Percentiles rank a stretch among this genome's conserved stretches.
phyloP scores from a whole-genome alignment of 2,888 invertebrate species.

The Liposcelis brunnea region DNA sequence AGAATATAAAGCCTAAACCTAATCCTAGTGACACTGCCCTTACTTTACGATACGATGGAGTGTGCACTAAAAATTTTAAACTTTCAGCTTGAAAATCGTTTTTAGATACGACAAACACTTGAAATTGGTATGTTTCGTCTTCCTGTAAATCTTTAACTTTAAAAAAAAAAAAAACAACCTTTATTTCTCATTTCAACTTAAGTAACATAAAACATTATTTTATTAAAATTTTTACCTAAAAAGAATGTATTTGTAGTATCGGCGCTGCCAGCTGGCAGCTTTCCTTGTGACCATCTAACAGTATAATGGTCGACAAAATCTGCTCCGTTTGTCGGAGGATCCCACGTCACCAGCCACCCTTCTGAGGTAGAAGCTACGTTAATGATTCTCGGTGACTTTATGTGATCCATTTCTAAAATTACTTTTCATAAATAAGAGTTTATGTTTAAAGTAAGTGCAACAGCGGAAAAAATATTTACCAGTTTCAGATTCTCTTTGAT shows the following conservation, averaged over 20 bases:
- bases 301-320: constrained; percentile 41
- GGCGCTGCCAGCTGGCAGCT: constrained; percentile 39
- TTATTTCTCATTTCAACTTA: neutral
- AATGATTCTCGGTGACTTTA: constrained; percentile 48
- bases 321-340: constrained; percentile 39
- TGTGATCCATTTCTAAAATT: constrained; percentile 23
- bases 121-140: constrained; percentile 54
- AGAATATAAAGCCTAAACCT: constrained; percentile 47
- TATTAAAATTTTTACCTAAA: constrained; percentile 26
- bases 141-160: constrained; percentile 52
- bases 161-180: constrained; percentile 17
- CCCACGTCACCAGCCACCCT: constrained; percentile 63
- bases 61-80: constrained; percentile 41
- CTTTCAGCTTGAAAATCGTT: constrained; percentile 43
- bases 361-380: constrained; percentile 50
- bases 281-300: constrained; percentile 51
- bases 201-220: constrained; percentile 1
- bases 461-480: neutral
- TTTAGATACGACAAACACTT: constrained; percentile 46
- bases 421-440: neutral
- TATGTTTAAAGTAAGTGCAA: neutral
- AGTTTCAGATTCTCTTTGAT: no score
- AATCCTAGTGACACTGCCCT: constrained; percentile 53
- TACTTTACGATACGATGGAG: constrained; percentile 52
- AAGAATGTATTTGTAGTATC: constrained; percentile 53